These are phyloP conservation scores for Heteromormyrus szaboi DNA, from an alignment of 2,797 vertebrate genomes.

Conservation along the genomic window DNA sequence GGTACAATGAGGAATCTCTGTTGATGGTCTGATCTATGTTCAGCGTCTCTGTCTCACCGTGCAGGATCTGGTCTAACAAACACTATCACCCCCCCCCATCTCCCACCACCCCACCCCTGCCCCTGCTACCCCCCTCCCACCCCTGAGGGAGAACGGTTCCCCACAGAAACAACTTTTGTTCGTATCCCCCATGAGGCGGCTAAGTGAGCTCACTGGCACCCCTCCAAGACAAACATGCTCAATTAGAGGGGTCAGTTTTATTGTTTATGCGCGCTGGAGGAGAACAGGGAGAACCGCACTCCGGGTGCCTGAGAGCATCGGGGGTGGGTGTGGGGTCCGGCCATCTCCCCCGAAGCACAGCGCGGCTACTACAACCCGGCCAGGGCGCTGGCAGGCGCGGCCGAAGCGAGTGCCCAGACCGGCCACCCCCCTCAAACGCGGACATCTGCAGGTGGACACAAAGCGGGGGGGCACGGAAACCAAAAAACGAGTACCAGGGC, in stretches of 20 bases:
- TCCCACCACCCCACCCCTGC: neutral
- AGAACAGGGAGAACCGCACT: slow-evolving; percentile 38
- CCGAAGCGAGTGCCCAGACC: slow-evolving; percentile 48
- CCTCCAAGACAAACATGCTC: slow-evolving; percentile 67
- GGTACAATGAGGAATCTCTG: neutral
- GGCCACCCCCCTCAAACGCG: neutral
- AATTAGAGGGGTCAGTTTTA: slow-evolving; percentile 70
- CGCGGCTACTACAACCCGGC: slow-evolving; percentile 49
- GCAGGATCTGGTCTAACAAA: slow-evolving; percentile 63
- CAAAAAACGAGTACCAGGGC: neutral
- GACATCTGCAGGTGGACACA: neutral
- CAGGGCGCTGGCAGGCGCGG: slow-evolving; percentile 48
- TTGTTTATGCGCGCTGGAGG: slow-evolving; percentile 39
- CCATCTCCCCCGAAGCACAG: slow-evolving; percentile 39
- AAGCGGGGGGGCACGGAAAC: neutral
- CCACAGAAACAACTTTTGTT: slow-evolving; percentile 60
- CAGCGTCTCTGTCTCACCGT: slow-evolving; percentile 47
- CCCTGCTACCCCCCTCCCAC: neutral
- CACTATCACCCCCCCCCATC: slow-evolving; percentile 29
- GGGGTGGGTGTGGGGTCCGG: slow-evolving; percentile 36
- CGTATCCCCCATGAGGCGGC: slow-evolving; percentile 54
- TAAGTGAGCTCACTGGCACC: slow-evolving; percentile 61
- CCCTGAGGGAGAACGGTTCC: slow-evolving; percentile 53
- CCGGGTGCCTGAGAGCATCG: slow-evolving; percentile 38
- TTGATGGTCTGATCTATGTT: neutral